These are phyloP conservation scores for Tauraco hartlaubi DNA, from an alignment of 2,797 vertebrate genomes.

Conservation along the genomic window DNA sequence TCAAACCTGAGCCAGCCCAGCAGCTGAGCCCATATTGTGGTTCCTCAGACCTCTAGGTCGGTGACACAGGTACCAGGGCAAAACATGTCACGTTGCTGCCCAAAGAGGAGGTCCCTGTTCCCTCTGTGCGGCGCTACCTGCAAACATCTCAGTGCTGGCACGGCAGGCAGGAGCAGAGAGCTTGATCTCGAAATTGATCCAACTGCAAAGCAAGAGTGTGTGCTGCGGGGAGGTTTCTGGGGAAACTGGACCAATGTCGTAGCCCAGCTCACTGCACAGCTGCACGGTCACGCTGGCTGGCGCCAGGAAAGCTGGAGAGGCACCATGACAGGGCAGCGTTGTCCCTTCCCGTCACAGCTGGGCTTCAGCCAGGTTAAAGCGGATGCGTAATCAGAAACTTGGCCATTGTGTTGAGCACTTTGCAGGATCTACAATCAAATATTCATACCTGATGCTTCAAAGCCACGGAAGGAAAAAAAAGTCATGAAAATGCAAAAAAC, in stretches of 20 bases:
- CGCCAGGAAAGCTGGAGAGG: background rate
- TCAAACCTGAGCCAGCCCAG: background rate
- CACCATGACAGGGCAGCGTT: background rate
- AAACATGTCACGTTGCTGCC: background rate
- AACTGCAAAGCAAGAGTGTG: rapidly evolving
- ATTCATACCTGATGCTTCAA: background rate
- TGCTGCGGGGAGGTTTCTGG: background rate
- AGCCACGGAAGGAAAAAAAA: background rate
- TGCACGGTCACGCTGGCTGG: background rate
- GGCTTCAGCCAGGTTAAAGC: background rate
- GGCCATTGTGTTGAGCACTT: background rate
- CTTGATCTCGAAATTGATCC: background rate
- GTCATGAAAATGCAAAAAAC: background rate
- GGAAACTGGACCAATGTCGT: background rate
- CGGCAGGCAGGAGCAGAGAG: background rate
- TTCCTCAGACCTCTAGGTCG: background rate
- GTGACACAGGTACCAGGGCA: background rate
- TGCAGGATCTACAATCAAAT: background rate
- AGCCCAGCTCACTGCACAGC: background rate
- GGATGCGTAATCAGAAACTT: background rate
- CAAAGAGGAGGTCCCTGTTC: background rate
- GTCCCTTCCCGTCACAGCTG: background rate
- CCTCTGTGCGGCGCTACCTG: rapidly evolving
- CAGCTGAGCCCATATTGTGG: background rate
- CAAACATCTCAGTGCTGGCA: rapidly evolving